These are phyloP conservation scores for Platyura marginata DNA, from an alignment of 1,140 invertebrate genomes.

Conservation along the genomic window DNA sequence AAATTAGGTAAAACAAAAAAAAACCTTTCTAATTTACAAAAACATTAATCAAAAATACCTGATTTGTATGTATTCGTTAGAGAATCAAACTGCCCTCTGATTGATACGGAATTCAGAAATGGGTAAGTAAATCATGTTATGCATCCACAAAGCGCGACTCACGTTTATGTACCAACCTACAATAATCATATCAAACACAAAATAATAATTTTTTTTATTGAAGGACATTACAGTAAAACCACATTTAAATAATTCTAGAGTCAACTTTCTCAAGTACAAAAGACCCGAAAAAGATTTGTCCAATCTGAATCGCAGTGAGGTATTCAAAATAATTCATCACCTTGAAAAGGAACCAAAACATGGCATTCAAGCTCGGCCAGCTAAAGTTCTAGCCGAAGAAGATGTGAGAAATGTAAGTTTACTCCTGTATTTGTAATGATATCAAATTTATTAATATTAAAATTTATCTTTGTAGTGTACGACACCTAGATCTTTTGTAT, in stretches of 20 bases:
- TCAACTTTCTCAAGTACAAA: slow-evolving; percentile 62
- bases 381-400: slow-evolving; percentile 42
- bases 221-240: too few species aligned
- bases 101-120: too few species aligned
- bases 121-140: too few species aligned
- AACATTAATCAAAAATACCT: too few species aligned
- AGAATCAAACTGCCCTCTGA: too few species aligned
- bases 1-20: not conserved
- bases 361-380: slow-evolving; percentile 40
- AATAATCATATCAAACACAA: not conserved
- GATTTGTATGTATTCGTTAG: too few species aligned
- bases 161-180: not conserved
- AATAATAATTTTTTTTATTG: not conserved
- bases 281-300: slow-evolving; percentile 47
- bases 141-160: not conserved
- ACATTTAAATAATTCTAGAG: too few species aligned
- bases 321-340: slow-evolving; percentile 53
- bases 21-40: too few species aligned
- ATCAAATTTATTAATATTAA: too few species aligned
- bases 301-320: slow-evolving; percentile 50
- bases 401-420: slow-evolving; percentile 23
- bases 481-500: too few species aligned
- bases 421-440: not conserved
- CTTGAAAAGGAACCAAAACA: slow-evolving; percentile 41
- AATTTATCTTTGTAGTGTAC: too few species aligned